Evolutionary conservation across 2,888 invertebrate genomes (phyloP).

Genomic region (Troides helena): DNA sequence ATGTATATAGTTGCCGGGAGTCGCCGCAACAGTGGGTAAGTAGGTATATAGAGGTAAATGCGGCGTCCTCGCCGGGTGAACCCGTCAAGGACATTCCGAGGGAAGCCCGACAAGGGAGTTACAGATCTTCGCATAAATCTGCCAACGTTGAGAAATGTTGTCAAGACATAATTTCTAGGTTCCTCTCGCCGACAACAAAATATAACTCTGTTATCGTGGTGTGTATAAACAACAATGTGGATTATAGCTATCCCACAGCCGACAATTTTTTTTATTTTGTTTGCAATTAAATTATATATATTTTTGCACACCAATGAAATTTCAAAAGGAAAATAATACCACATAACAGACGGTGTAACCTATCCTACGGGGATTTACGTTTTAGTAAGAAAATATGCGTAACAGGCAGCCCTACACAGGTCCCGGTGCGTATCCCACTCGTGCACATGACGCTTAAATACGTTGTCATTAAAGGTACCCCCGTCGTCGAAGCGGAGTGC

Average conservation of each 20-base stretch:
- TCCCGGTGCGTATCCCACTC: not conserved
- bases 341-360: not conserved
- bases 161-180: conserved; percentile 28
- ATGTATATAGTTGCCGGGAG: conserved; percentile 24
- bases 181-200: conserved; percentile 17
- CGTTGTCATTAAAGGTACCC: conserved; percentile 19
- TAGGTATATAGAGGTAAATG: conserved; percentile 50
- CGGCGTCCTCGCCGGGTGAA: conserved; percentile 57
- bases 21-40: conserved; percentile 33
- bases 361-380: not conserved
- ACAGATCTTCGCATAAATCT: conserved; percentile 53
- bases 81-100: conserved; percentile 58
- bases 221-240: conserved; percentile 1
- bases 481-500: conserved; percentile 2
- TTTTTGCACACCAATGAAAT: not conserved
- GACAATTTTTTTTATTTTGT: no score
- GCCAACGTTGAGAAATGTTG: conserved; percentile 32
- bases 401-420: not conserved
- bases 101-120: conserved; percentile 56
- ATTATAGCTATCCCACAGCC: not conserved
- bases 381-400: not conserved
- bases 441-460: not conserved
- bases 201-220: conserved; percentile 24
- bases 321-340: not conserved
- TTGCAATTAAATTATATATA: not conserved